phyloP scores from a whole-genome alignment of 2,888 invertebrate genomes.

The Boloria selene region DNA sequence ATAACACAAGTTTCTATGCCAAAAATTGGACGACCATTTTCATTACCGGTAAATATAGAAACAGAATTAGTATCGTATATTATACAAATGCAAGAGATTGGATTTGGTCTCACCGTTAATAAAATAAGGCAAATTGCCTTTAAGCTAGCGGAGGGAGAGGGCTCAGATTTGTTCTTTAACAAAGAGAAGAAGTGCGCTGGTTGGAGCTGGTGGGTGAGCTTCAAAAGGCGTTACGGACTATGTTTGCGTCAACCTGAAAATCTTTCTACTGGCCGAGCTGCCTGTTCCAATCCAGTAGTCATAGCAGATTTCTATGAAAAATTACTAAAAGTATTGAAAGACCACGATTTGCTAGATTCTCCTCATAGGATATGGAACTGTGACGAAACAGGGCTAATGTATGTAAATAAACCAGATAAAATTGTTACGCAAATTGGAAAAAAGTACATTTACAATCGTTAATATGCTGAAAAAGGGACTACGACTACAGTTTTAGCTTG shows the following conservation, averaged over 20 bases:
- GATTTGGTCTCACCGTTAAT: too few relatives aligned
- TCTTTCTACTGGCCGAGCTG: constrained; percentile 20
- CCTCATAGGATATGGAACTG: constrained; percentile 23
- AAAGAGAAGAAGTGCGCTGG: too few relatives aligned
- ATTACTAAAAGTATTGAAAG: constrained; percentile 10
- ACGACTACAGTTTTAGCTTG: constrained; percentile 21
- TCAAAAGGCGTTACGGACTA: constrained; percentile 2
- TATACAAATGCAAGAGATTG: too few relatives aligned
- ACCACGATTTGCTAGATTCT: constrained; percentile 14
- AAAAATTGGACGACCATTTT: too few relatives aligned
- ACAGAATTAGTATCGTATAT: too few relatives aligned
- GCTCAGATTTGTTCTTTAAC: too few relatives aligned
- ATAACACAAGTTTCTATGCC: too few relatives aligned
- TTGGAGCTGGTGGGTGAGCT: too few relatives aligned
- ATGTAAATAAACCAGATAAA: constrained; percentile 20
- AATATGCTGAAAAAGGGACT: constrained; percentile 22
- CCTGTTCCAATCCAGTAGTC: constrained; percentile 18
- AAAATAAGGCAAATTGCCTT: too few relatives aligned
- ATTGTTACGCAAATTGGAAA: constrained; percentile 3
- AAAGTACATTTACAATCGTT: constrained; percentile 21
- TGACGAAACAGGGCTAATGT: constrained; percentile 17
- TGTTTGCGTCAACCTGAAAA: constrained; percentile 17
- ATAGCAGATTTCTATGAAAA: constrained; percentile 19
- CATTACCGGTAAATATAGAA: too few relatives aligned
- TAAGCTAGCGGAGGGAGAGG: too few relatives aligned